Evolutionary conservation across 2,797 vertebrate genomes (phyloP), one percentile per base, ranked within the genome.

Genomic region (Alfaro cultratus): DNA sequence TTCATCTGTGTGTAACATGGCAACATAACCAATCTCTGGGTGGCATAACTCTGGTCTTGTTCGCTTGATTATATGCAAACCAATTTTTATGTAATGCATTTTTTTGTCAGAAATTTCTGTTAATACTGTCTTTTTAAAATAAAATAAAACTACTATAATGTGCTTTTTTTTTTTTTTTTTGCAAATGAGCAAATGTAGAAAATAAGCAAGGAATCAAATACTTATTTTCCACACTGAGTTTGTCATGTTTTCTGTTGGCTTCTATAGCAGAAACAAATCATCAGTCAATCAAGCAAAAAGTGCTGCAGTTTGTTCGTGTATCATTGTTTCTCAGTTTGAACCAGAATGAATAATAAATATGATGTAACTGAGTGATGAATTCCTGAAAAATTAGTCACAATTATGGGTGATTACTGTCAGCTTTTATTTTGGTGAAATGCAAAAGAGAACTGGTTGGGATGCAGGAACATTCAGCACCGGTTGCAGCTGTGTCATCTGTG

Each of bases 401-500:
- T 81, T 83, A 77, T 39, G 11, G 45, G 2, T 74, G 73, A 85
- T 78, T 82, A 80, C 68, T 67, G 15, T 73, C 55, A 79, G 83
- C 11, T 85, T 86, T 72, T 70, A 78, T 84, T 82, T 60, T 62
- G 34, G 46, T 73, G 62, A 74, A 5, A 76, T 15, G 64, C 76
- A 75, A 15, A 53, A 73, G 67, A 79, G 74, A 23, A n/a, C 26
- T 11, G 57, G n/a, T 55, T 75, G 36, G n/a, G 79, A 78, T 16
- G n/a, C 49, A 26, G 5, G 4, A 47, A n/a, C 29, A 82, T 80
- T 80, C 9, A 71, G 12, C 64, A 46, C 16, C 5, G 13, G 12
- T 72, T 49, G 75, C 82, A 77, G 86, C 85, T 85, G 84, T 82
- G 67, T 74, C 21, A n/a, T 75, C 85, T 85, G 84, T 82, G 67